Evolutionary conservation across 1,140 invertebrate genomes (phyloP).

Genomic region (Augochlora pura): DNA sequence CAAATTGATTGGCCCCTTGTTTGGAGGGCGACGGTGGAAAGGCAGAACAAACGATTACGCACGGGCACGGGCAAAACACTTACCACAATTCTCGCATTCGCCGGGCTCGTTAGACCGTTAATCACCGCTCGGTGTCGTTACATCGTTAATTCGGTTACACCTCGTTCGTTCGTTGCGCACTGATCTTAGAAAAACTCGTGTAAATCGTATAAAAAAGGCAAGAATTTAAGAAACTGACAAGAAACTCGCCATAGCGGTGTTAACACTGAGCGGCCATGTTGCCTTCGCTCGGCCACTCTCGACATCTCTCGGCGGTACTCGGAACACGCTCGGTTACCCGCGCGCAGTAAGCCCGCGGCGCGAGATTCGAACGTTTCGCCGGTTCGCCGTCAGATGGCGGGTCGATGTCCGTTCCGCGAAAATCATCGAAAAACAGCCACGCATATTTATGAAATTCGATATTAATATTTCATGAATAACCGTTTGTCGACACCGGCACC

Average conservation of each 20-base stretch:
- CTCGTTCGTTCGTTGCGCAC: slow-evolving; percentile 53
- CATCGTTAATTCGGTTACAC: slow-evolving; percentile 57
- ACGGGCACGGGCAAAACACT: slow-evolving; percentile 56
- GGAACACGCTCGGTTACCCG: background rate
- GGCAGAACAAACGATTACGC: slow-evolving; percentile 38
- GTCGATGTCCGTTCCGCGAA: too few relatives aligned
- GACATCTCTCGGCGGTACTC: slow-evolving; percentile 20
- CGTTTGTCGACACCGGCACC: too few relatives aligned
- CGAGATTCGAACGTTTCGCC: too few relatives aligned
- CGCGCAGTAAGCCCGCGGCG: background rate
- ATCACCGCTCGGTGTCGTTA: slow-evolving; percentile 35
- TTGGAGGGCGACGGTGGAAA: slow-evolving; percentile 53
- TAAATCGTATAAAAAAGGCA: slow-evolving; percentile 72
- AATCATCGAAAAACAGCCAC: too few relatives aligned
- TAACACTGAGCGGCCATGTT: slow-evolving; percentile 75
- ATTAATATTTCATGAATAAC: too few relatives aligned
- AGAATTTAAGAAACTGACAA: slow-evolving; percentile 70
- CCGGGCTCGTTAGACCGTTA: slow-evolving; percentile 20
- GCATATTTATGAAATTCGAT: too few relatives aligned
- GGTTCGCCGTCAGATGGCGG: too few relatives aligned
- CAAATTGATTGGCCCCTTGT: slow-evolving; percentile 51
- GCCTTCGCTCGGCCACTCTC: slow-evolving; percentile 15
- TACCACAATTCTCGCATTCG: slow-evolving; percentile 57
- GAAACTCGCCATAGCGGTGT: slow-evolving; percentile 74
- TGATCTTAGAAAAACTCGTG: slow-evolving; percentile 61